Evolutionary conservation across 2,797 vertebrate species (phyloP).

Genomic region (Dicrostonyx torquatus): DNA sequence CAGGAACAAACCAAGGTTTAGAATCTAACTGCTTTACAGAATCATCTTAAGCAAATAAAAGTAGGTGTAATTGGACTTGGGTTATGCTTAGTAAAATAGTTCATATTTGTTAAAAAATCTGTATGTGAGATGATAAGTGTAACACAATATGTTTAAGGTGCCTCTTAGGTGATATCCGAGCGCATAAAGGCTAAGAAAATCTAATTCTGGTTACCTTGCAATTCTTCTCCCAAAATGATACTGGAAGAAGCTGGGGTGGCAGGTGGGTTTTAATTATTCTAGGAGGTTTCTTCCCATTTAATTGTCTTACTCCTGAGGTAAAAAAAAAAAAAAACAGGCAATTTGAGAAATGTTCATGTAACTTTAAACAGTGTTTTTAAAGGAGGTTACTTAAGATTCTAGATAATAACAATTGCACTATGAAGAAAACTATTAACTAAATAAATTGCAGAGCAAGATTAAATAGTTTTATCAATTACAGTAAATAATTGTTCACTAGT

Average conservation of each 20-base stretch:
- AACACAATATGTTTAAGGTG: neutral
- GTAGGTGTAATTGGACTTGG: neutral
- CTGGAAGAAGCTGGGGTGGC: constrained; percentile 89
- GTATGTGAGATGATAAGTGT: neutral
- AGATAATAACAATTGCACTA: neutral
- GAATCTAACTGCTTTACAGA: neutral
- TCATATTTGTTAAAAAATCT: neutral
- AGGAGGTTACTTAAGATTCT: constrained; percentile 1
- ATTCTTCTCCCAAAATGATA: constrained; percentile 91
- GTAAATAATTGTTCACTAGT: neutral
- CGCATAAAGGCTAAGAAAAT: neutral
- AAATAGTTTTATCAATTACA: neutral
- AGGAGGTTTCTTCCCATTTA: constrained; percentile 86
- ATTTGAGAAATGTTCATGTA: neutral
- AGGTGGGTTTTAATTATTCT: constrained; percentile 93
- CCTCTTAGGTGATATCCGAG: neutral
- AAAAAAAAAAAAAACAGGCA: constrained; percentile 61
- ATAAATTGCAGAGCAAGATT: neutral
- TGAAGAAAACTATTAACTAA: neutral
- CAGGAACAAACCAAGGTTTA: neutral
- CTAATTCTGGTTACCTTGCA: constrained; percentile 88
- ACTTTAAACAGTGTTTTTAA: neutral
- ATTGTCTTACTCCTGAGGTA: constrained; percentile 76
- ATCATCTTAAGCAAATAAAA: neutral
- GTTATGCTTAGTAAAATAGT: neutral